Base-by-base conservation (phyloP, 2,113 vertebrate species). In the Podilymbus podiceps region DNA sequence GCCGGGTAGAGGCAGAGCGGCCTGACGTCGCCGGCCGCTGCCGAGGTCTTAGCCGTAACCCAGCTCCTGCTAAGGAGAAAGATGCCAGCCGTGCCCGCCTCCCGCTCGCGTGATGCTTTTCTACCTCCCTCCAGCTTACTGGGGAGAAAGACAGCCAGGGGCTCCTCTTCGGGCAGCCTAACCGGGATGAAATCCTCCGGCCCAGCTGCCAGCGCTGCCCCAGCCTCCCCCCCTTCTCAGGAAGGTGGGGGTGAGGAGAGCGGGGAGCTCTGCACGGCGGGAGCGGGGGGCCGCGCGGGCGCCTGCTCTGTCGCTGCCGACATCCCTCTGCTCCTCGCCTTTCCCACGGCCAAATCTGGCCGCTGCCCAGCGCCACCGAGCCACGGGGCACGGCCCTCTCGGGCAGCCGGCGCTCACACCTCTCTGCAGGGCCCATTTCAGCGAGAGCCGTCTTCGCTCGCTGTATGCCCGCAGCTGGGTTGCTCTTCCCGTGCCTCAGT, bases 121-220 rank as follows among this genome's bases (percentile, higher is more conserved):
- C 20, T 25, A 9, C 17, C 1, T 0, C 56, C 24, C 33, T 33
- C 15, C 11, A 2, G 56, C 23, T 56, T 25, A 8, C 47, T 12
- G 31, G 31, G 13, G 20, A 38, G 59, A 8, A 9, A 9, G n/a
- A 8, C 14, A 28, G 40, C 9, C 0, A 0, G 25, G 56, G 35
- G 55, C 40, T 84, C 5, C 73, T 60, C 22, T 24, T 18, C 1
- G 1, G 38, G 47, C 38, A 66, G 11, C 30, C 20, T 10, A 12
- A 27, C 12, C 5, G 28, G 50, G 56, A 35, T 58, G 71, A 16
- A 63, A 17, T 24, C 33, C 64, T 66, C 33, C 58, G 53, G 44
- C 44, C 9, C 20, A 2, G 17, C 3, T 0, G 1, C 28, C 15
- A 19, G 58, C n/a, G 2, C n/a, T 8, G 28, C 33, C 5, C 4